Evolutionary conservation across 2,797 vertebrate species (phyloP).

Genomic region (Phylloscopus collybita): DNA sequence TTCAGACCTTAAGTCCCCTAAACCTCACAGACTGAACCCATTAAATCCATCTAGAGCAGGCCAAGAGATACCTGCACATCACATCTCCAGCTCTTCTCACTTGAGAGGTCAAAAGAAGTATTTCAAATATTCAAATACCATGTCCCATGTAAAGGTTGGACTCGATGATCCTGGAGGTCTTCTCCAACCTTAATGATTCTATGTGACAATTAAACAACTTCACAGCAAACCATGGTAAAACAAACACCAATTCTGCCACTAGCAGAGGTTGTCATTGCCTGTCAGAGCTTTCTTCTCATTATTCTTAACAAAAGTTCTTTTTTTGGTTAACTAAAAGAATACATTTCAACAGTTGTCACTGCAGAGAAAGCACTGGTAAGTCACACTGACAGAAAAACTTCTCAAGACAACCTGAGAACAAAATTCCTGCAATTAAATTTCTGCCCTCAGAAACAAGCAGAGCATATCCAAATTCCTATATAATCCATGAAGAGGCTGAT

Average conservation of each 20-base stretch:
- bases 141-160: background rate
- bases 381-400: background rate
- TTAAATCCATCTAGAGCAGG: background rate
- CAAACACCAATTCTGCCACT: background rate
- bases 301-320: background rate
- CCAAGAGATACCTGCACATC: background rate
- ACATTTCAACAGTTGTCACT: constrained; percentile 10
- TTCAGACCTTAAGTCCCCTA: background rate
- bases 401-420: background rate
- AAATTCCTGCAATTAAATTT: background rate
- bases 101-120: background rate
- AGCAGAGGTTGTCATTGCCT: background rate
- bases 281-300: background rate
- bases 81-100: background rate
- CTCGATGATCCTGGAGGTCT: background rate
- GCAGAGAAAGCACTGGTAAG: background rate
- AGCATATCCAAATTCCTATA: background rate
- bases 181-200: background rate
- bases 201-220: background rate
- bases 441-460: background rate
- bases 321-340: background rate
- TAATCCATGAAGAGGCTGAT: background rate
- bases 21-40: background rate
- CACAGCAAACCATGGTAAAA: background rate
- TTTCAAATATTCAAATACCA: background rate